A percentile compares a stretch with the other conserved stretches of the same genome.
phyloP scores from a whole-genome alignment of 2,888 invertebrate genomes.

The Lithophane ornitopus region DNA sequence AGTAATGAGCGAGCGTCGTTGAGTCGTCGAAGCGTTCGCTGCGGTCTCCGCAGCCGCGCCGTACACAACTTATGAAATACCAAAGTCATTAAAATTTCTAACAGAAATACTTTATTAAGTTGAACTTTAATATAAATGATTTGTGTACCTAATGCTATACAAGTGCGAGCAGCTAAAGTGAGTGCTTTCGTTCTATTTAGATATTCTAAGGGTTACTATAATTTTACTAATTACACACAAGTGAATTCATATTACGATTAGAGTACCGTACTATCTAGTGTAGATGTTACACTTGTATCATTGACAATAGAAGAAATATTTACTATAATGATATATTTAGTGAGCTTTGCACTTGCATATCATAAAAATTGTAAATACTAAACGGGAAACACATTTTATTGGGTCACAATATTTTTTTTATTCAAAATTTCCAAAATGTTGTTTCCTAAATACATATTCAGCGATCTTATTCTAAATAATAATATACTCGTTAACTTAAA shows the following conservation, averaged over 20 bases:
- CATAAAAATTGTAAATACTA: conserved; percentile 87
- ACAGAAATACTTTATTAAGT: conserved; percentile 86
- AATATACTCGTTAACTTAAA: conserved; percentile 62
- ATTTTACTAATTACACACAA: conserved; percentile 76
- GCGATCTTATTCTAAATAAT: conserved; percentile 57
- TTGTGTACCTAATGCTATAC: conserved; percentile 87
- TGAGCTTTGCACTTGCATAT: conserved; percentile 91
- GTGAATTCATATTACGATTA: conserved; percentile 73
- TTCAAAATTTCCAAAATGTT: conserved; percentile 46
- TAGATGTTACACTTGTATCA: conserved; percentile 80
- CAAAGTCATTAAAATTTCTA: conserved; percentile 89
- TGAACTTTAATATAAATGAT: conserved; percentile 85
- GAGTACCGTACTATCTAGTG: conserved; percentile 78
- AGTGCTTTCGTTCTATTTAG: conserved; percentile 82
- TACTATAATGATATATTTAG: conserved; percentile 81
- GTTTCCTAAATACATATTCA: conserved; percentile 59
- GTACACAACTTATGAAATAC: conserved; percentile 83
- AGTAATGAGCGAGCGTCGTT: conserved; percentile 63
- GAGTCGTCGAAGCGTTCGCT: conserved; percentile 58
- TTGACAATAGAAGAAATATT: conserved; percentile 79
- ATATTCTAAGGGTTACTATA: conserved; percentile 80
- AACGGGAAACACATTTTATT: conserved; percentile 78
- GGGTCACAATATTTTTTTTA: conserved; percentile 65
- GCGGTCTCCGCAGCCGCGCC: conserved; percentile 46
- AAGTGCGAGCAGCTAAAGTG: conserved; percentile 89